Conservation (phyloP, 1,140 invertebrate species). For the Drosophila quadrilineata region DNA sequence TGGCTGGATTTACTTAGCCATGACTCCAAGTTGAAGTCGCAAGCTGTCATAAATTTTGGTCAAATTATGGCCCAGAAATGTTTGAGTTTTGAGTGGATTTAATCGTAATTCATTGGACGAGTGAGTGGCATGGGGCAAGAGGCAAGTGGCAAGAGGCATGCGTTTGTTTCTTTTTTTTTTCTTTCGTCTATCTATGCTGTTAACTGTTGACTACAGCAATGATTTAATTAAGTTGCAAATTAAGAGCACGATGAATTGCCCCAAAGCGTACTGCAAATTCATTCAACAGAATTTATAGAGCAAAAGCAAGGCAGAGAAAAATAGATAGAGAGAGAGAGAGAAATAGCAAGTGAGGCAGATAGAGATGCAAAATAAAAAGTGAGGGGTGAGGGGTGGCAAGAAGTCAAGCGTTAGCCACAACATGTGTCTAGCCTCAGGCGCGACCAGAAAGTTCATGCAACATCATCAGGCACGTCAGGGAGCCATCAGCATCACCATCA, state of each 20-base stretch:
- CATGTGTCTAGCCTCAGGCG: slow-evolving; percentile 38
- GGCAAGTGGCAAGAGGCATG: too few relatives aligned
- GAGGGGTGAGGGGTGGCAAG: slow-evolving; percentile 51
- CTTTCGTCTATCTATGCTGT: too few relatives aligned
- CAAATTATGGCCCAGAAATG: slow-evolving; percentile 51
- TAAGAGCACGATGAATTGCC: slow-evolving; percentile 50
- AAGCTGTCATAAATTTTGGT: slow-evolving; percentile 63
- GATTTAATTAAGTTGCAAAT: slow-evolving; percentile 73
- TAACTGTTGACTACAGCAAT: slow-evolving; percentile 24
- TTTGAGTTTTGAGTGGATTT: slow-evolving; percentile 15
- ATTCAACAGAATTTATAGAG: slow-evolving; percentile 12
- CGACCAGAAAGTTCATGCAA: slow-evolving; percentile 50
- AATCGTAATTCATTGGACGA: slow-evolving; percentile 43
- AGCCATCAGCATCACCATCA: slow-evolving; percentile 19
- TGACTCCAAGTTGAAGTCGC: slow-evolving; percentile 36
- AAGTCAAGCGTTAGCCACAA: slow-evolving; percentile 35
- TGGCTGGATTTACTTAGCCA: slow-evolving; percentile 62
- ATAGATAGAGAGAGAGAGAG: neutral
- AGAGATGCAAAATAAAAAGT: slow-evolving; percentile 12
- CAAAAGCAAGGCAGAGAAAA: neutral
- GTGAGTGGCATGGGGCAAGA: too few relatives aligned
- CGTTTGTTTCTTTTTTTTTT: too few relatives aligned
- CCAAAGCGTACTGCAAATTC: slow-evolving; percentile 31
- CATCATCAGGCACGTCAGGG: slow-evolving; percentile 51
- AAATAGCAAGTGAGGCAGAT: neutral